Evolutionary conservation across 92 coral and sea anemone species (phyloP).

Genomic region (Plumapathes pennacea): DNA sequence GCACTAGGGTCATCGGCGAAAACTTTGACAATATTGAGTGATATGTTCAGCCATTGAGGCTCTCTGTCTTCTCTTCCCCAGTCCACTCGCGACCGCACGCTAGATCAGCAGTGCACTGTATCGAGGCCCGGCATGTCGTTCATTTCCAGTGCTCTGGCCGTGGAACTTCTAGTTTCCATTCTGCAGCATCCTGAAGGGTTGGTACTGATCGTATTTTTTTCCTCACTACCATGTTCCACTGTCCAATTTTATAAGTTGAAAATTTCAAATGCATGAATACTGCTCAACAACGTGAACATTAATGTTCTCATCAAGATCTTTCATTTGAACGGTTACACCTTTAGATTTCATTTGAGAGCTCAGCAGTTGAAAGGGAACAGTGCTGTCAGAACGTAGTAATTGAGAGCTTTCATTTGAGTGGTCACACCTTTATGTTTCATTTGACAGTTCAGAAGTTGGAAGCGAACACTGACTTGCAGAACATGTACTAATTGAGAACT

Average conservation of each 20-base stretch:
- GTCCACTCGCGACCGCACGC: slow-evolving; percentile 96
- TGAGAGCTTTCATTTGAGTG: too few relatives aligned
- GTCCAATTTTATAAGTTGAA: background rate
- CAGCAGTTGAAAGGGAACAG: too few relatives aligned
- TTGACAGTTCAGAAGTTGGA: too few relatives aligned
- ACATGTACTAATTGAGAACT: too few relatives aligned
- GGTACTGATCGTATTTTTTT: background rate
- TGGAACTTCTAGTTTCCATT: slow-evolving; percentile 80
- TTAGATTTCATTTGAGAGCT: too few relatives aligned
- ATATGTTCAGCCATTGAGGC: background rate
- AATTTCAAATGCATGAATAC: too few relatives aligned
- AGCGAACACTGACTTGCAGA: too few relatives aligned
- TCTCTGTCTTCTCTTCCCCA: slow-evolving; percentile 11
- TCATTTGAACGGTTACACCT: too few relatives aligned
- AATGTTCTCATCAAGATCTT: too few relatives aligned
- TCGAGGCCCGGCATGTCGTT: slow-evolving; percentile 94
- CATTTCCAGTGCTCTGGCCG: slow-evolving; percentile 91
- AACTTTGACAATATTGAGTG: background rate
- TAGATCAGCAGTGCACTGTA: slow-evolving; percentile 98
- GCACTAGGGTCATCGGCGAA: background rate
- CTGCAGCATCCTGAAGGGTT: slow-evolving; percentile 77
- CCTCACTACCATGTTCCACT: background rate
- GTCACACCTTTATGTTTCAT: too few relatives aligned
- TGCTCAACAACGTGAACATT: too few relatives aligned
- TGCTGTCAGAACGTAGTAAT: too few relatives aligned